phyloP scores from a whole-genome alignment of 2,113 vertebrate species.

The Ailuropoda melanoleuca region DNA sequence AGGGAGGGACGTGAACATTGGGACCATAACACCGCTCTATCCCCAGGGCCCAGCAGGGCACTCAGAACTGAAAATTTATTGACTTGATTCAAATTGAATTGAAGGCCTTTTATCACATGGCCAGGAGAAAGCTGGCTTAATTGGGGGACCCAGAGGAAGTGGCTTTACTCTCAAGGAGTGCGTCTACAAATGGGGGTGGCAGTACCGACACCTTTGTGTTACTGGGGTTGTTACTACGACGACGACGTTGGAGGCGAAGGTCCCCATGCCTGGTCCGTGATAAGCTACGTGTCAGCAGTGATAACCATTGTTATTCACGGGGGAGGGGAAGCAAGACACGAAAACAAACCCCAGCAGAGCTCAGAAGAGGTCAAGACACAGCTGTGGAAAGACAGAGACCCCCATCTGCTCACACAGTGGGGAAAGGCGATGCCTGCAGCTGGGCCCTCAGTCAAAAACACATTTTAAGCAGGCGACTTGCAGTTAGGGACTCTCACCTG shows the following conservation, averaged over 20 bases:
- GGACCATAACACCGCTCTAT: neutral
- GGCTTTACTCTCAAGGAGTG: no score
- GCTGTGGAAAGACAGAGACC: neutral
- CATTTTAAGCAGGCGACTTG: neutral
- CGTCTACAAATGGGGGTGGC: neutral
- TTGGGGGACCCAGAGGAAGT: neutral
- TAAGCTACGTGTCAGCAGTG: neutral
- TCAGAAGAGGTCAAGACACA: neutral
- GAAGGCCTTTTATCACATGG: neutral
- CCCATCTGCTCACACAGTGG: neutral
- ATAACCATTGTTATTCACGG: neutral
- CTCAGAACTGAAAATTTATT: neutral
- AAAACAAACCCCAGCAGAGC: neutral
- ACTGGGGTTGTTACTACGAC: neutral
- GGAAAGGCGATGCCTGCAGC: neutral
- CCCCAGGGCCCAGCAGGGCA: neutral
- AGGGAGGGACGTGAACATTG: neutral
- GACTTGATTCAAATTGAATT: neutral
- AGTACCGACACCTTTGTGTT: neutral
- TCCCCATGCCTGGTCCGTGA: neutral
- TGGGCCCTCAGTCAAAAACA: neutral
- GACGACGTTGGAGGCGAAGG: neutral
- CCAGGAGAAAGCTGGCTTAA: neutral
- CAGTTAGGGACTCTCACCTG: accelerated
- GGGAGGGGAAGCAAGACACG: neutral